Percentiles rank a stretch among this genome's conserved stretches.
These are phyloP conservation scores for Cheilosia variabilis DNA, from an alignment of 2,888 invertebrate species.

Conservation along the genomic window DNA sequence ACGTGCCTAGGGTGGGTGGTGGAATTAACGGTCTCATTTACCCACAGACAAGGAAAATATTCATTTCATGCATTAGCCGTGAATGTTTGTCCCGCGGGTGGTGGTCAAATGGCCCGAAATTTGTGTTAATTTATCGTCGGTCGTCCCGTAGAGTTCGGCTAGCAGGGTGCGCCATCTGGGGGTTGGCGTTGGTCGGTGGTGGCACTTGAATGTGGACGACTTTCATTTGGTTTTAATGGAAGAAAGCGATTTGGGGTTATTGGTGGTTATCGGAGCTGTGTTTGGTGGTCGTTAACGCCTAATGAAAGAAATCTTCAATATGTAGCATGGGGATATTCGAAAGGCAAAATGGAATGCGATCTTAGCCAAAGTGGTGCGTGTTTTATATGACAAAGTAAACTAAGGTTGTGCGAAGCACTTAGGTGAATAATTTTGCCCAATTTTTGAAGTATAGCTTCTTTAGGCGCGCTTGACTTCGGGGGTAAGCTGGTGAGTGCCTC, in stretches of 20 bases:
- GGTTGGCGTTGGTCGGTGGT: not conserved
- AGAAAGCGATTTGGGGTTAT: not conserved
- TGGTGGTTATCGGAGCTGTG: not conserved
- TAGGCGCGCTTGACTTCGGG: too few species aligned
- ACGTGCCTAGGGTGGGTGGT: conserved; percentile 1
- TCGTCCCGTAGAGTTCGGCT: not conserved
- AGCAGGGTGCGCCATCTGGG: not conserved
- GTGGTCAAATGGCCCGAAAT: conserved; percentile 7
- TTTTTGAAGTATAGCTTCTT: too few species aligned
- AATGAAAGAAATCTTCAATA: not conserved
- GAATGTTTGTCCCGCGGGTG: conserved; percentile 20
- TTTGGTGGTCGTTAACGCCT: not conserved
- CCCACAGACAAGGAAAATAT: conserved; percentile 48
- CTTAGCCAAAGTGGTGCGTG: too few species aligned
- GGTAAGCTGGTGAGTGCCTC: too few species aligned
- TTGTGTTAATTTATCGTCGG: conserved; percentile 6
- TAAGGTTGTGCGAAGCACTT: too few species aligned
- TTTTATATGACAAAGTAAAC: too few species aligned
- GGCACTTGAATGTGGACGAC: not conserved
- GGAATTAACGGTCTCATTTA: conserved; percentile 51
- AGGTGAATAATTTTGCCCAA: too few species aligned
- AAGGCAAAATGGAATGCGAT: not conserved
- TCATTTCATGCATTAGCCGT: conserved; percentile 30
- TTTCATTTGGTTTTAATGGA: conserved; percentile 1
- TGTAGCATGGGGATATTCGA: not conserved